Evolutionary conservation across 1,140 invertebrate species (phyloP).

Genomic region (Chrysopa pallens): DNA sequence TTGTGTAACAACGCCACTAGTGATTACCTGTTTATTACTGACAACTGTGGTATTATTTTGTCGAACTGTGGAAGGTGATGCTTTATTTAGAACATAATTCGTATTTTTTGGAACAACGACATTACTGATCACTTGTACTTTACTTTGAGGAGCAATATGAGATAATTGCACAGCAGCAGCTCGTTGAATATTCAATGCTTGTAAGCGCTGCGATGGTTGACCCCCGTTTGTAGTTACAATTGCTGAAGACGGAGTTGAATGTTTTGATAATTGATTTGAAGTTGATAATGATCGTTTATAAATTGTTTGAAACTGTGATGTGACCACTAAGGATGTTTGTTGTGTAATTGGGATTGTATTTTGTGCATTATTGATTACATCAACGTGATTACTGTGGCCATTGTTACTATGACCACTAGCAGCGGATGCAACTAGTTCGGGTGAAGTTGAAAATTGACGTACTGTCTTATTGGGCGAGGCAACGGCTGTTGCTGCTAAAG

Average conservation of each 20-base stretch:
- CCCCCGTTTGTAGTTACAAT: background rate
- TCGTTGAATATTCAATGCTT: background rate
- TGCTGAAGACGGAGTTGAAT: background rate
- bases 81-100: conserved; percentile 1
- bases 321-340: no score
- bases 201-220: background rate
- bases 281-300: background rate
- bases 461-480: background rate
- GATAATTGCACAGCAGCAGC: background rate
- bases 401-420: background rate
- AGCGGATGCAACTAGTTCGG: background rate
- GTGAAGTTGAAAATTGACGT: background rate
- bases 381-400: background rate
- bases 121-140: conserved; percentile 21
- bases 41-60: background rate
- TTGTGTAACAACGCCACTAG: background rate
- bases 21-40: background rate
- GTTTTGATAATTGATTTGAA: background rate
- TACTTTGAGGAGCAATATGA: conserved; percentile 2
- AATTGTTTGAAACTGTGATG: background rate
- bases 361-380: no score
- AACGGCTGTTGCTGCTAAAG: background rate
- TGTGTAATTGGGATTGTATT: no score
- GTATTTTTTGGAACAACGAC: conserved; percentile 12
- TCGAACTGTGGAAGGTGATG: background rate